Conservation (phyloP, 2,888 invertebrate genomes). For the Drosophila mayaguana region DNA sequence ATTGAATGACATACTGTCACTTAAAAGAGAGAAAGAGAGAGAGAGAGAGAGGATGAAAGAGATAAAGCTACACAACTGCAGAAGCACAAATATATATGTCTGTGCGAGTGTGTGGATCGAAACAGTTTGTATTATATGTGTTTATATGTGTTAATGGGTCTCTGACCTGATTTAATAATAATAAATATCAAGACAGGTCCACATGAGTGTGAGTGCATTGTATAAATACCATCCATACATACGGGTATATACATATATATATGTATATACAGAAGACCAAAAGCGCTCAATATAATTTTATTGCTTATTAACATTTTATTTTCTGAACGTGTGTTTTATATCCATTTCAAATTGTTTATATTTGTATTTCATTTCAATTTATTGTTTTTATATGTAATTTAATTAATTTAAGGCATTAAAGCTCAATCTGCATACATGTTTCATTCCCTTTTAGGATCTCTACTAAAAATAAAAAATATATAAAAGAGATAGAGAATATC, state of each 20-base stretch:
- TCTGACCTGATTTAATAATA: conserved; percentile 84
- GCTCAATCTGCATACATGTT: no score
- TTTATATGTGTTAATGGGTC: conserved; percentile 82
- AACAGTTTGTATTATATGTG: conserved; percentile 1
- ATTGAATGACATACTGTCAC: conserved; percentile 45
- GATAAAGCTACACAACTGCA: conserved; percentile 7
- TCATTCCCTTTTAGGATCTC: neutral
- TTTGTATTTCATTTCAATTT: conserved; percentile 1
- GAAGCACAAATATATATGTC: conserved; percentile 25
- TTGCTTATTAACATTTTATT: neutral
- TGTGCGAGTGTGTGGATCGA: conserved; percentile 46
- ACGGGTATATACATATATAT: neutral
- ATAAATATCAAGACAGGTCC: conserved; percentile 62
- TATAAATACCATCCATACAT: conserved; percentile 35
- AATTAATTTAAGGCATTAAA: no score
- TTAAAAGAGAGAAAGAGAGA: conserved; percentile 9
- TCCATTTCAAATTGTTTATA: neutral
- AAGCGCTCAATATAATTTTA: conserved; percentile 18
- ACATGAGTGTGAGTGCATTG: conserved; percentile 15
- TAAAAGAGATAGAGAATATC: no score
- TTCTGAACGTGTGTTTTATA: conserved; percentile 8
- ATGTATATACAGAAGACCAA: neutral
- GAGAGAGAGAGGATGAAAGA: neutral
- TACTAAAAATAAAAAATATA: neutral
- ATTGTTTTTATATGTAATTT: no score